A percentile compares a stretch with the other conserved stretches of the same genome.
Conservation (phyloP, 1,140 invertebrate species). For the Sycobia sp. region DNA sequence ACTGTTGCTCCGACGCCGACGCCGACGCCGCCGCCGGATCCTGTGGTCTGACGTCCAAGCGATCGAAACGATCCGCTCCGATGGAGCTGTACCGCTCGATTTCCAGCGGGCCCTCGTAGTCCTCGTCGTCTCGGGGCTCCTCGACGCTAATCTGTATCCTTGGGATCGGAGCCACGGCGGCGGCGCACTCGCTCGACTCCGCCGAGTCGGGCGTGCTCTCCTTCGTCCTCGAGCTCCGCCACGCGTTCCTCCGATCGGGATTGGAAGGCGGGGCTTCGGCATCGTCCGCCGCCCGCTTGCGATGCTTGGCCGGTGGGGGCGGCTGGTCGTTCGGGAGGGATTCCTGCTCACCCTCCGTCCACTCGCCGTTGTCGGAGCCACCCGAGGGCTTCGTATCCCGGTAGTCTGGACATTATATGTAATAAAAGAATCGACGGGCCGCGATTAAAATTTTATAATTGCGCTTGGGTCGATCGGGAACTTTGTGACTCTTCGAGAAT, state of each 20-base stretch:
- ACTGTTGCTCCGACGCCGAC: too few relatives aligned
- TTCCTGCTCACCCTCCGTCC: constrained; percentile 43
- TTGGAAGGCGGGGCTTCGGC: background rate
- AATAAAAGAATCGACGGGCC: too few relatives aligned
- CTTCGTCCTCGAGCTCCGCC: background rate
- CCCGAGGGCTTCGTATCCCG: background rate
- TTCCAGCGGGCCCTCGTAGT: too few relatives aligned
- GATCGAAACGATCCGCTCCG: too few relatives aligned
- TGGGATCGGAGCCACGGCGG: background rate
- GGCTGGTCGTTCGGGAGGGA: constrained; percentile 38
- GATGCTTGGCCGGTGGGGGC: background rate
- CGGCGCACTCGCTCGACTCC: constrained; percentile 23
- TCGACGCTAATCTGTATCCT: background rate
- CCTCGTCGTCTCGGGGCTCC: background rate
- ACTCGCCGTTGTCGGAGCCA: constrained; percentile 35
- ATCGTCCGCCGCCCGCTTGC: background rate
- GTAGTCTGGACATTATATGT: background rate
- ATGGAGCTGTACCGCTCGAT: too few relatives aligned
- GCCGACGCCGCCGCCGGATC: too few relatives aligned
- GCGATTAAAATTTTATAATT: too few relatives aligned
- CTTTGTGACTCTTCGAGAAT: too few relatives aligned
- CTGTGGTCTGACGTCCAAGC: too few relatives aligned
- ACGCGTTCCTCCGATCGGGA: background rate
- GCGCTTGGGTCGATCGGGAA: too few relatives aligned
- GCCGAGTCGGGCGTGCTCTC: constrained; percentile 37